Conservation (phyloP, 2,888 invertebrate genomes). For the Tipula lateralis region DNA sequence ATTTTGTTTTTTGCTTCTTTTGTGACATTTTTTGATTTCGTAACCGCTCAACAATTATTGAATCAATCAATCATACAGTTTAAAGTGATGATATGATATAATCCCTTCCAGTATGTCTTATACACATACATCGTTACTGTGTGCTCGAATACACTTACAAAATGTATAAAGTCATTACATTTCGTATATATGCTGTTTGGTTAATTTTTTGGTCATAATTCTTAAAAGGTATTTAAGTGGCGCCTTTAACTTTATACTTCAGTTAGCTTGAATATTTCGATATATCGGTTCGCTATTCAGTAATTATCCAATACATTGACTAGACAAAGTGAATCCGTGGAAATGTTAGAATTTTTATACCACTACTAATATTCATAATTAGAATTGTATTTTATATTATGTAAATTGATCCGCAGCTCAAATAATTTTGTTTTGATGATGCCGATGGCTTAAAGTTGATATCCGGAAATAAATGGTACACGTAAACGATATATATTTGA, state of each 20-base stretch:
- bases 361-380: not conserved
- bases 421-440: not conserved
- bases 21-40: not conserved
- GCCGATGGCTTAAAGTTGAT: not conserved
- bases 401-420: not conserved
- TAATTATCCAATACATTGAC: not conserved
- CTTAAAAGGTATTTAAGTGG: not conserved
- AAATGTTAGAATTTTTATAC: not conserved
- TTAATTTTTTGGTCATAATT: not conserved
- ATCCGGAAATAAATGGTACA: not conserved
- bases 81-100: slow-evolving; percentile 19
- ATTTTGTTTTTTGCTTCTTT: not conserved
- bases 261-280: not conserved
- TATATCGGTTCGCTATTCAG: not conserved
- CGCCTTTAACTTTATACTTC: not conserved
- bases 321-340: not conserved
- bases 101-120: not conserved
- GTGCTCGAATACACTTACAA: not conserved
- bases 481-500: not conserved
- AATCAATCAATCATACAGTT: not conserved
- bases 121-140: not conserved
- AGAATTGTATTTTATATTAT: not conserved
- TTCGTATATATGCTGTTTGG: not conserved
- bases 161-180: not conserved
- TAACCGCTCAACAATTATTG: not conserved